phyloP scores from a whole-genome alignment of 2,888 invertebrate species.

The Abrostola triplasia region DNA sequence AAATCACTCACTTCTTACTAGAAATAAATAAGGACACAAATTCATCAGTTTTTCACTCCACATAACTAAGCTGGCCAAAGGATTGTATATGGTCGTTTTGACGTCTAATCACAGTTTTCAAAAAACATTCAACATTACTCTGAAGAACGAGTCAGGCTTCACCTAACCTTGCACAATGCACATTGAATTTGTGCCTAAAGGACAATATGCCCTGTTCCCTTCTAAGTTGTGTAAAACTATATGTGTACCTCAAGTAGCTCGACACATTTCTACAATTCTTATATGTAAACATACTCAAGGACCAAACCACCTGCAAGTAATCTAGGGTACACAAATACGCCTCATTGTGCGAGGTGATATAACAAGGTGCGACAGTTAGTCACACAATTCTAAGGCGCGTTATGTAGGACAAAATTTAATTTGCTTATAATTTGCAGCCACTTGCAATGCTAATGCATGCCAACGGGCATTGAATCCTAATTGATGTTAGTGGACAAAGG shows the following conservation, averaged over 20 bases:
- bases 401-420: slow-evolving; percentile 39
- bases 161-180: no score
- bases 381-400: slow-evolving; percentile 36
- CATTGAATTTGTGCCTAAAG: no score
- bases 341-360: slow-evolving; percentile 21
- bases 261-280: background rate
- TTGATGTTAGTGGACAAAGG: slow-evolving; percentile 12
- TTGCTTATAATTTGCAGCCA: slow-evolving; percentile 16
- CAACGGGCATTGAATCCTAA: slow-evolving; percentile 40
- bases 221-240: background rate
- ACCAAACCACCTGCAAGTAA: background rate
- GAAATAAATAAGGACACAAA: no score
- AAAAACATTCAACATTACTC: no score
- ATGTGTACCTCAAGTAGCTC: background rate
- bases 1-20: no score
- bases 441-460: slow-evolving; percentile 35
- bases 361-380: slow-evolving; percentile 40
- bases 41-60: no score
- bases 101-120: no score
- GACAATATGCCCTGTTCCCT: no score
- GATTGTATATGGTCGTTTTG: no score
- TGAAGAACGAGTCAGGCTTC: no score
- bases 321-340: slow-evolving; percentile 9
- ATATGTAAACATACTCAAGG: background rate
- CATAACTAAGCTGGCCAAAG: no score